These are phyloP conservation scores for Leptopilina drosophilae DNA, from an alignment of 2,888 invertebrate species.

Conservation along the genomic window DNA sequence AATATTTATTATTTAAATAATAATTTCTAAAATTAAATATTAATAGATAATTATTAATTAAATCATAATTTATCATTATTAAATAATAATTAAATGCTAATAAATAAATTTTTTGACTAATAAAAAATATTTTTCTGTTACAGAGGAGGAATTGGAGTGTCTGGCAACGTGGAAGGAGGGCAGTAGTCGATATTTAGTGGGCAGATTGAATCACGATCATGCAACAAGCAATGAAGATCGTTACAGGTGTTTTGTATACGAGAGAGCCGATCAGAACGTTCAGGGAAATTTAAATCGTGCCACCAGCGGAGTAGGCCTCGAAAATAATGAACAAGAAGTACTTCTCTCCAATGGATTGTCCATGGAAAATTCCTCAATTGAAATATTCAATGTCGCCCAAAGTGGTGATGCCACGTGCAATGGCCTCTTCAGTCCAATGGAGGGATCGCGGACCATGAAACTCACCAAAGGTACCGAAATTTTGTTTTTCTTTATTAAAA, in stretches of 20 bases:
- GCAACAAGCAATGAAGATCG: constrained; percentile 94
- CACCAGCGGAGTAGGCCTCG: constrained; percentile 63
- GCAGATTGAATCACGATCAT: constrained; percentile 92
- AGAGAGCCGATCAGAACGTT: constrained; percentile 81
- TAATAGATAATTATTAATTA: no score
- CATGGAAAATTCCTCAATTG: constrained; percentile 68
- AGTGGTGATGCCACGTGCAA: constrained; percentile 96
- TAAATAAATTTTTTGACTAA: no score
- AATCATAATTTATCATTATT: no score
- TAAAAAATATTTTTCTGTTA: constrained; percentile 64
- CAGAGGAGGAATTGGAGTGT: constrained; percentile 94
- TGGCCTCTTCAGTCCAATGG: constrained; percentile 93
- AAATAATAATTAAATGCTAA: no score
- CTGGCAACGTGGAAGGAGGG: constrained; percentile 96
- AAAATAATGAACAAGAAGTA: constrained; percentile 71
- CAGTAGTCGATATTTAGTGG: constrained; percentile 92
- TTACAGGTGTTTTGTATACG: constrained; percentile 96
- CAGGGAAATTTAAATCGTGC: constrained; percentile 66
- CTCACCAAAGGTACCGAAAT: constrained; percentile 83
- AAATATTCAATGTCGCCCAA: constrained; percentile 88
- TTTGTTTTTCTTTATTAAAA: constrained; percentile 14
- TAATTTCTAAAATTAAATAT: no score
- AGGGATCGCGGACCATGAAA: constrained; percentile 91
- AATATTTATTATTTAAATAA: no score
- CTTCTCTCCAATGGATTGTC: constrained; percentile 65